A percentile compares a stretch with the other conserved stretches of the same genome.
phyloP scores from a whole-genome alignment of 1,140 invertebrate genomes.

The Oedothorax gibbosus region DNA sequence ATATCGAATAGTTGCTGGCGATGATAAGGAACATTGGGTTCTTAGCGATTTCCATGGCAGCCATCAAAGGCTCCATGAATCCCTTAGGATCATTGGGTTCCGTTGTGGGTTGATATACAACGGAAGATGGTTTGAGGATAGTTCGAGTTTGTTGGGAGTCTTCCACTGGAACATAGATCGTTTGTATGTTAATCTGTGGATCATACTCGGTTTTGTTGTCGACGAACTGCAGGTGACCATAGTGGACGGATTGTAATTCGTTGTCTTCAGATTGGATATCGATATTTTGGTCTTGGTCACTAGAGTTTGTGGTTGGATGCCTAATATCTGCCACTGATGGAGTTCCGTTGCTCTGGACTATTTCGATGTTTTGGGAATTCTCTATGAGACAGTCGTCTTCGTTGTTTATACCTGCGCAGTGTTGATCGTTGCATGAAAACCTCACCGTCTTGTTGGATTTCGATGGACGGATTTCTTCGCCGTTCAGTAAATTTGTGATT shows the following conservation, averaged over 20 bases:
- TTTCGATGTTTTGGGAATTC: background rate
- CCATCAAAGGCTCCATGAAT: slow-evolving; percentile 16
- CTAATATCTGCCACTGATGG: background rate
- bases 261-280: background rate
- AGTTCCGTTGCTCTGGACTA: background rate
- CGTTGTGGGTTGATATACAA: background rate
- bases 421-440: background rate
- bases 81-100: background rate
- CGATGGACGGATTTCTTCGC: background rate
- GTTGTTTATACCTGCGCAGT: background rate
- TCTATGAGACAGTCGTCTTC: background rate
- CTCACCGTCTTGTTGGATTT: slow-evolving; percentile 27
- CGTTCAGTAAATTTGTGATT: slow-evolving; percentile 24
- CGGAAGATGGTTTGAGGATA: background rate
- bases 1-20: slow-evolving; percentile 50
- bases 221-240: slow-evolving; percentile 32
- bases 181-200: slow-evolving; percentile 36
- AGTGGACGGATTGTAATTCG: background rate
- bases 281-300: background rate
- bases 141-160: background rate
- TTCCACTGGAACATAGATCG: slow-evolving; percentile 4
- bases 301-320: background rate
- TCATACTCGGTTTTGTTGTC: slow-evolving; percentile 25
- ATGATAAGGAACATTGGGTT: slow-evolving; percentile 60
- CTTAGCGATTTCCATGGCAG: slow-evolving; percentile 27